These are phyloP conservation scores for Probosciger aterrimus DNA, from an alignment of 2,113 vertebrate genomes.

Conservation along the genomic window DNA sequence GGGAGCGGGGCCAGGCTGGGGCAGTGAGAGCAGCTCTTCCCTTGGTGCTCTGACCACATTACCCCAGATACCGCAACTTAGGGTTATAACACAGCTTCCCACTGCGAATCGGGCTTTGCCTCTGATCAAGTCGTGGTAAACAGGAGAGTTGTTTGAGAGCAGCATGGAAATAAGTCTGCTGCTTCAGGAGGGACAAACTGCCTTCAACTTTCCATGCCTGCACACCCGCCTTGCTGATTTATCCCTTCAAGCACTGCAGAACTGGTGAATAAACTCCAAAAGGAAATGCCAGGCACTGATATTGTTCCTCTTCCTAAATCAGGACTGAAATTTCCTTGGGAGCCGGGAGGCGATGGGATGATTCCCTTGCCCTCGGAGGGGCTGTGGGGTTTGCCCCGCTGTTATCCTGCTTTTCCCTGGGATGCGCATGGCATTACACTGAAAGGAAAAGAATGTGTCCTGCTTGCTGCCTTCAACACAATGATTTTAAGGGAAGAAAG, in stretches of 20 bases:
- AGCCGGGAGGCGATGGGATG: fast-evolving
- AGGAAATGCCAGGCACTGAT: not conserved
- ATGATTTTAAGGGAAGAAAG: not conserved
- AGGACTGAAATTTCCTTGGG: not conserved
- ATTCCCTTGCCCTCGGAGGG: not conserved
- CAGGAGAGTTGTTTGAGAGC: fast-evolving
- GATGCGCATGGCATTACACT: not conserved
- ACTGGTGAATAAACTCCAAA: not conserved
- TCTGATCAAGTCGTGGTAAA: not conserved
- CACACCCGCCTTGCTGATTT: not conserved
- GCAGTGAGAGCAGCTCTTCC: not conserved
- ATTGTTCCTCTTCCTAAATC: not conserved
- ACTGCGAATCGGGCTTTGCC: fast-evolving
- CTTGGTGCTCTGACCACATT: not conserved
- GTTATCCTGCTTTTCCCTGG: not conserved
- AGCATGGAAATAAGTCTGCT: not conserved
- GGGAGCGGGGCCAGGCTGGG: not conserved
- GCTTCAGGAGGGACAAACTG: not conserved
- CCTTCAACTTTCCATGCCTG: not conserved
- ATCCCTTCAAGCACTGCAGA: not conserved
- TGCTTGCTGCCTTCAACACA: not conserved
- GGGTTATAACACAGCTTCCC: not conserved
- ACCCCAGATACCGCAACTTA: not conserved
- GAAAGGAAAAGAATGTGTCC: not conserved
- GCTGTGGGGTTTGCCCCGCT: not conserved